A percentile compares a stretch with the other conserved stretches of the same genome.
These are phyloP conservation scores for Meles meles DNA, from an alignment of 2,113 vertebrate genomes.

Conservation along the genomic window DNA sequence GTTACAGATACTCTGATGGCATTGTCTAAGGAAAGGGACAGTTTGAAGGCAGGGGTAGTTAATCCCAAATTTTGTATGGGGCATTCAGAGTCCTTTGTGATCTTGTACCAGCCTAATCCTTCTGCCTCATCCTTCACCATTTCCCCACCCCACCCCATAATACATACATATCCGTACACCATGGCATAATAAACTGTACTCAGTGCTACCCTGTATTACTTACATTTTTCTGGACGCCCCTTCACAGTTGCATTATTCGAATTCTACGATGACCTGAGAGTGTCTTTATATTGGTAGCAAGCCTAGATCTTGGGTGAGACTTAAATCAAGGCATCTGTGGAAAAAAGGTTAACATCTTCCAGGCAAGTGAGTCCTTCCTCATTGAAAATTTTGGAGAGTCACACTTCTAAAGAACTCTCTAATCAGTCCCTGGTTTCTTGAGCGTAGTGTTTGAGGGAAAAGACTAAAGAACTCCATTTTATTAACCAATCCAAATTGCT, in stretches of 20 bases:
- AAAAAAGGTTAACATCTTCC: neutral
- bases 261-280: neutral
- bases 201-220: neutral
- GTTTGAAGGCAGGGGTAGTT: neutral
- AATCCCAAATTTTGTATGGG: neutral
- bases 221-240: neutral
- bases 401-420: neutral
- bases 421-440: neutral
- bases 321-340: neutral
- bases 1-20: neutral
- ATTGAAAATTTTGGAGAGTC: neutral
- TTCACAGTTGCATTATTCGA: neutral
- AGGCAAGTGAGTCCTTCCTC: neutral
- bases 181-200: neutral
- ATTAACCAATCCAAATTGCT: neutral
- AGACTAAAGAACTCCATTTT: neutral
- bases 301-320: neutral
- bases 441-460: neutral
- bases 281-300: neutral
- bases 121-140: neutral
- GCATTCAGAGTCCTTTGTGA: neutral
- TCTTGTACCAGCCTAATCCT: neutral
- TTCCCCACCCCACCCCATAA: neutral
- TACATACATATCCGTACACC: rapidly evolving
- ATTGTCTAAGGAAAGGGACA: neutral